Evolutionary conservation across 2,797 vertebrate genomes (phyloP).

Genomic region (Crocodylus rhombifer): DNA sequence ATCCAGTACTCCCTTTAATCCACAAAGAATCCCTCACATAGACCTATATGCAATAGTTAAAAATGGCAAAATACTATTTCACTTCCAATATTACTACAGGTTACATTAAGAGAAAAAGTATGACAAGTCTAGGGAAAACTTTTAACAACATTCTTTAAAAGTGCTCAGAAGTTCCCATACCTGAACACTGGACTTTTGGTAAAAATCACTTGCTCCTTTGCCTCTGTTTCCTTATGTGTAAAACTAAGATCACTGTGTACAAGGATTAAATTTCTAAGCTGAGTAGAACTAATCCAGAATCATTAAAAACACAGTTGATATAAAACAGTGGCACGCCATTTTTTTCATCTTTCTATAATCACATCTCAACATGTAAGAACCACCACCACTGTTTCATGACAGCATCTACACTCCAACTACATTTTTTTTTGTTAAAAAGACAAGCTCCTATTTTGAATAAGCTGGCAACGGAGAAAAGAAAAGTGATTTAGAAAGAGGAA

Average conservation of each 20-base stretch:
- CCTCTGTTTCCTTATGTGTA: not conserved
- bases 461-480: not conserved
- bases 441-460: slow-evolving; percentile 24
- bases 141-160: not conserved
- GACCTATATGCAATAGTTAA: not conserved
- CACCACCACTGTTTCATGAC: not conserved
- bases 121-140: not conserved
- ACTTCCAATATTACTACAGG: not conserved
- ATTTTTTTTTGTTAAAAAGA: slow-evolving; percentile 37
- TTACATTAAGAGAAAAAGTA: not conserved
- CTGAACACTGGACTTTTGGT: not conserved
- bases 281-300: not conserved
- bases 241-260: not conserved
- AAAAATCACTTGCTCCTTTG: not conserved
- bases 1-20: not conserved
- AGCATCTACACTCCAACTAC: not conserved
- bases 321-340: not conserved
- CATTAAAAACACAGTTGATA: not conserved
- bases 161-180: not conserved
- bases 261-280: not conserved
- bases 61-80: not conserved
- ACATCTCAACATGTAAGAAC: not conserved
- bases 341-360: not conserved
- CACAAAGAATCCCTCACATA: not conserved
- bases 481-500: not conserved